Evolutionary conservation across 2,797 vertebrate genomes (phyloP), one percentile per base, ranked within the genome.

Genomic region (Enteromius fasciolatus): DNA sequence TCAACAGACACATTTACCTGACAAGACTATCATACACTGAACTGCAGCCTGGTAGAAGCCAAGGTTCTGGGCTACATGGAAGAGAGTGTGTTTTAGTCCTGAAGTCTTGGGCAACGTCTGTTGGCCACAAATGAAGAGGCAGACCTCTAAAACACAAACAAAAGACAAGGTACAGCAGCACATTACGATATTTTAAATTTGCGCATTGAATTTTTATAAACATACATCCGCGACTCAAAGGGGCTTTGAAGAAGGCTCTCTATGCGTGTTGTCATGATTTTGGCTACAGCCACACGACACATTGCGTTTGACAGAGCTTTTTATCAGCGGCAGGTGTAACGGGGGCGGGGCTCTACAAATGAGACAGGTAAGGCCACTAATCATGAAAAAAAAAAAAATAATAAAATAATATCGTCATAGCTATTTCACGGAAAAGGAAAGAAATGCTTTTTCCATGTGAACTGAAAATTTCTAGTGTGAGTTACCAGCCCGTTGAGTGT

Each of bases 11-110:
- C 46, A 23, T 69, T 86, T 86, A 96, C 95, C 94, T 94, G 90
- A 96, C 94, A 79, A 95, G 89, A 78, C 94, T 94, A 87, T 96
- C 93, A 20, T 92, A 95, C 28, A 94, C 93, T 0, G 90, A 92
- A 85, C 93, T 95, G 89, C 94, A 95, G 82, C 94, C 94, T 0
- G 94, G 95, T n/a, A 96, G 92, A 84, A 96, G 94, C 95, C 95
- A 96, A 0, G 95, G 95, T 76, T 96, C 95, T 0, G 94, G 94
- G 84, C 91, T 84, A 8, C 88, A 85, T 85, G 91, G 83, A 23
- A 86, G 84, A 1, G 89, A 70, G 25, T 78, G 78, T 23, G 79
- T 79, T 75, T 81, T 86, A n/a, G 84, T 59, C 67, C 78, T 41
- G 0, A 87, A n/a, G 11, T 88, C 80, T 81, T 88, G 85, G 41